Evolutionary conservation across 2,113 vertebrate species (phyloP).

Genomic region (Rhizomys pruinosus): DNA sequence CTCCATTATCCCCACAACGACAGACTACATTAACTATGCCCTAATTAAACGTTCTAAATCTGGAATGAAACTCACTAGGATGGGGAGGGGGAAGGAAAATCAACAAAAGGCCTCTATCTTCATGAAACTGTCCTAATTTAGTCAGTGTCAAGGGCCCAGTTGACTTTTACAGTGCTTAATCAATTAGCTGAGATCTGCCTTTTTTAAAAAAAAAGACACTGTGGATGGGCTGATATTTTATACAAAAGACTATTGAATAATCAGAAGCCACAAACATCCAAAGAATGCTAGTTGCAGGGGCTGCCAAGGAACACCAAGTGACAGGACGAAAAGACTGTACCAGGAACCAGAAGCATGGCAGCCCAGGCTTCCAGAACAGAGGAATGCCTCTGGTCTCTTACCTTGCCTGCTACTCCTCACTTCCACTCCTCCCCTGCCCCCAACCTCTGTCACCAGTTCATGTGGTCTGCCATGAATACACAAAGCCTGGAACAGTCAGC

Average conservation of each 20-base stretch:
- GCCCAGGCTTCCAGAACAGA: neutral
- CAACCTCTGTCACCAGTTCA: neutral
- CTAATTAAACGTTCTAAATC: slow-evolving; percentile 80
- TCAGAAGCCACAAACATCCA: slow-evolving; percentile 43
- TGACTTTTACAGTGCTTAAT: slow-evolving; percentile 59
- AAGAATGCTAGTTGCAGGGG: neutral
- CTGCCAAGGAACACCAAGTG: neutral
- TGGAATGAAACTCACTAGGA: slow-evolving; percentile 60
- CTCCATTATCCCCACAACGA: slow-evolving; percentile 53
- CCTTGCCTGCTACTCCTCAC: neutral
- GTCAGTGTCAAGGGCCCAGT: slow-evolving; percentile 47
- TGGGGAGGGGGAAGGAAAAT: neutral
- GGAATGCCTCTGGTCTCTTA: neutral
- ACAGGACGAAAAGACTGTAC: neutral
- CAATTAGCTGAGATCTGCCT: slow-evolving; percentile 25
- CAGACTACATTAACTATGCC: slow-evolving; percentile 61
- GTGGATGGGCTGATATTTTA: slow-evolving; percentile 36
- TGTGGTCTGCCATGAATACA: neutral
- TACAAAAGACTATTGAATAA: slow-evolving; percentile 46
- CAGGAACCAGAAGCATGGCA: neutral
- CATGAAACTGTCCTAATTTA: slow-evolving; percentile 67
- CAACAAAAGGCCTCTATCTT: slow-evolving; percentile 36
- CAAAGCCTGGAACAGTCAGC: neutral
- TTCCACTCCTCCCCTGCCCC: neutral
- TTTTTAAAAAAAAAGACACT: slow-evolving; percentile 40